Percentiles rank a stretch among this genome's conserved stretches.
Conservation (phyloP, 2,113 vertebrate genomes). For the Mesitornis unicolor region DNA sequence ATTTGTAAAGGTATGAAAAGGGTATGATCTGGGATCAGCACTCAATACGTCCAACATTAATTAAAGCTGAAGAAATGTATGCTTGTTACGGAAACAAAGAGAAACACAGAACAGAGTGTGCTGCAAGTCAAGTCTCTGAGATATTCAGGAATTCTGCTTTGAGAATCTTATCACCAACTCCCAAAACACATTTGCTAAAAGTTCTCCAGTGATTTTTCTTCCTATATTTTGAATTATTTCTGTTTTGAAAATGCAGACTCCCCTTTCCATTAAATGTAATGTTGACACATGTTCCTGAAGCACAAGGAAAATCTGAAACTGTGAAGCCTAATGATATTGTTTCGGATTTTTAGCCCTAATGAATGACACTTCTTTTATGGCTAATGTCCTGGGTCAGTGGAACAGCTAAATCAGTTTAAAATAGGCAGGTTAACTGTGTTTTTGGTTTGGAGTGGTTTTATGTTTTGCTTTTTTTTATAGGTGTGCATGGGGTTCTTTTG, state of each 20-base stretch:
- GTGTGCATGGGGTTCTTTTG: neutral
- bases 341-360: neutral
- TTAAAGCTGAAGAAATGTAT: neutral
- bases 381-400: neutral
- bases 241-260: neutral
- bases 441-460: accelerated
- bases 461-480: neutral
- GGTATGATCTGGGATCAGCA: neutral
- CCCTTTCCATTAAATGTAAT: neutral
- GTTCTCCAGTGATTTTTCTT: neutral
- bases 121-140: neutral
- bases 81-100: slow-evolving; percentile 7
- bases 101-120: neutral
- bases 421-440: no score
- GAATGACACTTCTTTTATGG: neutral
- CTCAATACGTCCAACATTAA: neutral
- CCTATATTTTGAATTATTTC: neutral
- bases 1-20: slow-evolving; percentile 7
- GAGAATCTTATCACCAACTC: neutral
- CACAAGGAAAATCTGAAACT: neutral
- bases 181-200: neutral
- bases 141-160: neutral
- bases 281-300: neutral
- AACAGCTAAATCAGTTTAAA: neutral
- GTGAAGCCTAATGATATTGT: neutral